Conservation (phyloP, 2,797 vertebrate genomes). For the Sebastes steindachneri region DNA sequence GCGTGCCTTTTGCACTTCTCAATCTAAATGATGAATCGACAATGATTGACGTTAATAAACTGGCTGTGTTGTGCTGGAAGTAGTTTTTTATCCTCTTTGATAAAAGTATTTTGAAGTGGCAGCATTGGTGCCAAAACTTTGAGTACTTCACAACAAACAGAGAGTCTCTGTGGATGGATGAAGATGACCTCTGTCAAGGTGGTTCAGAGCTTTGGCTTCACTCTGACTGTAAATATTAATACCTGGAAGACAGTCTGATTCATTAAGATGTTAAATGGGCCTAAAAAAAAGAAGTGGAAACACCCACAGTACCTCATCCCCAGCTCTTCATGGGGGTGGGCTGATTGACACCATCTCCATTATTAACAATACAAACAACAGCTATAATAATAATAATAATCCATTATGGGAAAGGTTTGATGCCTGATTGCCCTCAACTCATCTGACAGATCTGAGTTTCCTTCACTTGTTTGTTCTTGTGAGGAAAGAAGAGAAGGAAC, state of each 20-base stretch:
- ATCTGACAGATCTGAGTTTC: constrained; percentile 16
- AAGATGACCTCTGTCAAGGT: constrained; percentile 74
- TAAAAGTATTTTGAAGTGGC: constrained; percentile 73
- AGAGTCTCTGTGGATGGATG: constrained; percentile 64
- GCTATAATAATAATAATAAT: neutral
- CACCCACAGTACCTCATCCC: constrained; percentile 61
- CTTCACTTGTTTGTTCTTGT: constrained; percentile 31
- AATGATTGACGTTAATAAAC: constrained; percentile 75
- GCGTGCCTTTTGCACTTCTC: constrained; percentile 86
- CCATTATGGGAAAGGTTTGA: neutral
- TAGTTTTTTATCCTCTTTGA: constrained; percentile 74
- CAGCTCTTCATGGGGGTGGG: constrained; percentile 12
- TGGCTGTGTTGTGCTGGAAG: constrained; percentile 63
- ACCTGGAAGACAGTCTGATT: constrained; percentile 64
- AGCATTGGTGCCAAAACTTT: constrained; percentile 76
- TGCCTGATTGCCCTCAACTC: constrained; percentile 4
- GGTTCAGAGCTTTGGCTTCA: constrained; percentile 51
- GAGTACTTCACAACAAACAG: constrained; percentile 58
- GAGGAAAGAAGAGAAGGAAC: constrained; percentile 30
- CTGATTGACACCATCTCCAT: neutral
- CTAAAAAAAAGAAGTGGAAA: constrained; percentile 38
- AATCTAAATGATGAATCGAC: constrained; percentile 80
- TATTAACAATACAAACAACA: neutral
- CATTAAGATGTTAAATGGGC: constrained; percentile 57
- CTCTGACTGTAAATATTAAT: constrained; percentile 72